Evolutionary conservation across 2,797 vertebrate species (phyloP).

Genomic region (Percopsis omiscomaycus): DNA sequence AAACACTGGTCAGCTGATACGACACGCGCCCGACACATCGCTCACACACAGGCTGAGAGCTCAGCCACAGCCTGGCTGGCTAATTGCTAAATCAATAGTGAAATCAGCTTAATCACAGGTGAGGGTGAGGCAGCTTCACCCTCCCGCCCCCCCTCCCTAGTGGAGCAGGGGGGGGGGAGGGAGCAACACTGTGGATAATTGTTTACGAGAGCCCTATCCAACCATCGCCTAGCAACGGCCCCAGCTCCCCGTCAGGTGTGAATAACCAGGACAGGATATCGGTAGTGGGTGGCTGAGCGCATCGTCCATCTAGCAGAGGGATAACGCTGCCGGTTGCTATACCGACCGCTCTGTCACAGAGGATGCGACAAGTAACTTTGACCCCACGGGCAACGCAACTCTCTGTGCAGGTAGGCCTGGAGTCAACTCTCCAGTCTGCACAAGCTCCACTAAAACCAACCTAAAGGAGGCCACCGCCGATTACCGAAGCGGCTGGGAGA

Average conservation of each 20-base stretch:
- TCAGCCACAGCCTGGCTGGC: slow-evolving; percentile 41
- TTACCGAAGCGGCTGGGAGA: slow-evolving; percentile 26
- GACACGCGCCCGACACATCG: too few species aligned
- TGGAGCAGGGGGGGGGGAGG: slow-evolving; percentile 45
- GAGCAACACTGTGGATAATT: slow-evolving; percentile 75
- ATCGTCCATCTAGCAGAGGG: too few species aligned
- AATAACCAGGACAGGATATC: slow-evolving; percentile 59
- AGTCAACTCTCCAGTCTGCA: slow-evolving; percentile 32
- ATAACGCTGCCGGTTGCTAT: too few species aligned
- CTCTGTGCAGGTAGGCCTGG: neutral
- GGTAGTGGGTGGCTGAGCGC: too few species aligned
- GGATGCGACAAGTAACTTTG: too few species aligned
- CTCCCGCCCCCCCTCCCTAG: neutral
- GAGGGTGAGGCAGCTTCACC: slow-evolving; percentile 32
- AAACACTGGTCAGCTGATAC: too few species aligned
- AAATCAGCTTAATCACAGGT: slow-evolving; percentile 68
- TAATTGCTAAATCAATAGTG: slow-evolving; percentile 70
- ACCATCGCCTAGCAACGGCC: slow-evolving; percentile 86
- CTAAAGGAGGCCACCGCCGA: slow-evolving; percentile 39
- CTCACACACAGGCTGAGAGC: too few species aligned
- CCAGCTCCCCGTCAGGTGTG: slow-evolving; percentile 79
- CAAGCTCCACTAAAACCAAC: slow-evolving; percentile 44
- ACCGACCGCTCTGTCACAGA: too few species aligned
- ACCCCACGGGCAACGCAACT: too few species aligned
- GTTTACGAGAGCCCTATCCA: slow-evolving; percentile 86